Base-by-base conservation (phyloP, 2,797 vertebrate species). In the Carapus acus region DNA sequence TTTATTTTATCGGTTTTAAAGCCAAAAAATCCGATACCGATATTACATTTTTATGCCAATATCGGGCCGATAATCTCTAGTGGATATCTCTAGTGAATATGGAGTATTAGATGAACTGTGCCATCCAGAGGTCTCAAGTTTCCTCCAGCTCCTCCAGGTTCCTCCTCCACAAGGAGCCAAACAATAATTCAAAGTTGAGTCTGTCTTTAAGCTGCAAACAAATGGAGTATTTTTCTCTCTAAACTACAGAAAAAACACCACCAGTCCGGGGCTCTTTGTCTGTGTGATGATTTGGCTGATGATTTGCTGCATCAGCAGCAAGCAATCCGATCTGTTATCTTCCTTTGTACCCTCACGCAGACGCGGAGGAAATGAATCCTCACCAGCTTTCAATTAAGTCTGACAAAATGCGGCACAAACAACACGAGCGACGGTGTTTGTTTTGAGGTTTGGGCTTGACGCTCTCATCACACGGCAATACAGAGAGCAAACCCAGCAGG, bases 401-500 rank as follows among this genome's bases (percentile, higher is more conserved):
- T 20, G 38, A 76, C 63, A 71, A 78, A 84, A 85, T 83, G 76
- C 77, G 80, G 71, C 78, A 70, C 71, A 74, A 74, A 78, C 78
- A 78, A 0, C n/a, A n/a, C 49, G 63, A 44, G 65, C 23, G 66
- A 71, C 62, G 49, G 38, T 85, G 74, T 88, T 87, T 87, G 75
- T 77, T 74, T 60, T 80, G 66, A 29, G 62, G 70, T 73, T 86
- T 85, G 86, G 74, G 78, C 79, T 83, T 75, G 68, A 81, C 69
- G 81, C 85, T 94, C 90, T 96, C 93, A 93, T 86, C 94, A 87
- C 74, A 68, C 72, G 61, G 86, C 82, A 91, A 93, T 92, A 92
- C 83, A 81, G 43, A 75, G 73, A 73, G 76, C 54, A 87, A 82
- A 85, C 81, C 76, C 62, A 81, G 83, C 67, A 78, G 65, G 84